Conservation (phyloP, 2,113 vertebrate genomes). For the Maylandia zebra region DNA sequence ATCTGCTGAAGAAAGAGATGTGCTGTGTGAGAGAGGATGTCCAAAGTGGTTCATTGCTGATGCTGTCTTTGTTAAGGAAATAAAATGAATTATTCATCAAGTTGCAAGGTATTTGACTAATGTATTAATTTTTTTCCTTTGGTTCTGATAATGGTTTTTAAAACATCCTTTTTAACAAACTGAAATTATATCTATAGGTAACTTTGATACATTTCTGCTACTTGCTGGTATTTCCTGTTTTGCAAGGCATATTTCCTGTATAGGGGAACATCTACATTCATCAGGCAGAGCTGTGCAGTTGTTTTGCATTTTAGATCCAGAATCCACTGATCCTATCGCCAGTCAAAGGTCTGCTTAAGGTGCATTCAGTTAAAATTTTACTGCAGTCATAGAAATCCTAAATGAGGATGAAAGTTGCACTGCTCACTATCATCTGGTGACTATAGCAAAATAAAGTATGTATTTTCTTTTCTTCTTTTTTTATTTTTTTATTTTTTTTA, state of each 20-base stretch:
- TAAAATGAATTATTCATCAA: constrained; percentile 43
- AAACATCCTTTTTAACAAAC: neutral
- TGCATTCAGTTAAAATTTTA: neutral
- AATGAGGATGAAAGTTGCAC: neutral
- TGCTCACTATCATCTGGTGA: neutral
- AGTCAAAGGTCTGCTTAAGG: neutral
- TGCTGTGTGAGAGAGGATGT: neutral
- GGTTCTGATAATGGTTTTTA: neutral
- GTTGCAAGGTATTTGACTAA: neutral
- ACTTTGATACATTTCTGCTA: neutral
- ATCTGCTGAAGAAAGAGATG: constrained; percentile 47
- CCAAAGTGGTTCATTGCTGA: constrained; percentile 29
- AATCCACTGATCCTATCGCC: neutral
- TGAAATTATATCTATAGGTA: neutral
- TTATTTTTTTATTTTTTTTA: fast-evolving
- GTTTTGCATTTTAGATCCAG: neutral
- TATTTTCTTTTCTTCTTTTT: fast-evolving
- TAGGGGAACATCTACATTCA: neutral
- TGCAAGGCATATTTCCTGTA: neutral
- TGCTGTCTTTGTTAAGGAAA: constrained; percentile 47
- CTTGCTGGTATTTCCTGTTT: neutral
- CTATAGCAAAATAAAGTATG: neutral
- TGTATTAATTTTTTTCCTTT: neutral
- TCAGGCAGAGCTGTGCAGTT: neutral
- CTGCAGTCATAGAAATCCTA: neutral